phyloP scores from a whole-genome alignment of 2,113 vertebrate species.

The Girardinichthys multiradiatus region DNA sequence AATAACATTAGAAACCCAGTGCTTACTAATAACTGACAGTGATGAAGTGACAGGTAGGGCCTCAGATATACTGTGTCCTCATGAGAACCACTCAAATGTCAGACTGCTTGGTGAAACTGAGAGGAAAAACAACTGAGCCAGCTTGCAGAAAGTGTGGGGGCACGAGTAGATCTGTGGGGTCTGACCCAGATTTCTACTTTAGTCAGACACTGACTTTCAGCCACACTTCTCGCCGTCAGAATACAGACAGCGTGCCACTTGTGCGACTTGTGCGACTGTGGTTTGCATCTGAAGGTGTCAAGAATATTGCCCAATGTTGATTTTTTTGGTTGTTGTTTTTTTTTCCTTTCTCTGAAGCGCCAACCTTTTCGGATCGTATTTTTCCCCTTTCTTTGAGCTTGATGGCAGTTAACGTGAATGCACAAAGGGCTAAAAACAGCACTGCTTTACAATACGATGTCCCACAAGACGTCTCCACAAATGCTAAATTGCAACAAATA shows the following conservation, averaged over 20 bases:
- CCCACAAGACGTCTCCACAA: neutral
- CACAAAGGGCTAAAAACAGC: neutral
- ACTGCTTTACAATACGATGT: neutral
- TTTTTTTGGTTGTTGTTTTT: slow-evolving; percentile 8
- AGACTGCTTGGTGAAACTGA: slow-evolving; percentile 11
- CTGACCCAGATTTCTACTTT: slow-evolving; percentile 66
- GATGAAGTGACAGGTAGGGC: neutral
- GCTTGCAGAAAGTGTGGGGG: slow-evolving; percentile 28
- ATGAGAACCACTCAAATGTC: neutral
- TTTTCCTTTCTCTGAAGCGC: neutral
- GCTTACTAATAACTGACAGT: neutral
- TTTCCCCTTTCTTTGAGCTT: neutral
- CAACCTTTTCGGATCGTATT: neutral
- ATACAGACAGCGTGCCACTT: slow-evolving; percentile 22
- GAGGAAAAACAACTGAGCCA: neutral
- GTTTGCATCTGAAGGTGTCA: slow-evolving; percentile 41
- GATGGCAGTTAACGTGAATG: neutral
- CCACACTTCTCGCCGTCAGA: slow-evolving; percentile 25
- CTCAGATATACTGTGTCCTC: neutral
- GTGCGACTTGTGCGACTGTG: slow-evolving; percentile 24
- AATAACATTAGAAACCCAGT: slow-evolving; percentile 15
- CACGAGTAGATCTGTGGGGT: slow-evolving; percentile 28
- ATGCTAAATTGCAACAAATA: slow-evolving; percentile 4
- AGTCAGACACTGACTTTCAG: slow-evolving; percentile 35
- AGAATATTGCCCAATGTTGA: neutral